Evolutionary conservation across 1,140 invertebrate genomes (phyloP).

Genomic region (Sarcophaga peregrina): DNA sequence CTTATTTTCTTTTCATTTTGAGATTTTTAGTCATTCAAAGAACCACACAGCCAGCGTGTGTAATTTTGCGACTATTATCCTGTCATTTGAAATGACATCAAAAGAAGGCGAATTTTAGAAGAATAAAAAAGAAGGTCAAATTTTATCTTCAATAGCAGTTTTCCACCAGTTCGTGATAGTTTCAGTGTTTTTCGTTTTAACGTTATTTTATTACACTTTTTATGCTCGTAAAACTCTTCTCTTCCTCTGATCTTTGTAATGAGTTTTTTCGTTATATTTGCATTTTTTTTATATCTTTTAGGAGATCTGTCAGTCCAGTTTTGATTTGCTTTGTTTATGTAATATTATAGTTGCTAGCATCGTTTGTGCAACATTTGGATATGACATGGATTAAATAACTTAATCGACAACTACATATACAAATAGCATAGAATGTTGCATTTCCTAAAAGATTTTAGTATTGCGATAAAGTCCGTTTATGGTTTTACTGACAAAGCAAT

Average conservation of each 20-base stretch:
- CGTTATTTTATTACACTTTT: neutral
- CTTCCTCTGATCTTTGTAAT: neutral
- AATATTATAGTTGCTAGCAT: no score
- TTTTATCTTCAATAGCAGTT: conserved; percentile 16
- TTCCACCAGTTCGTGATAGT: no score
- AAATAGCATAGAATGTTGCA: neutral
- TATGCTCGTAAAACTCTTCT: neutral
- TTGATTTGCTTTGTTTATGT: no score
- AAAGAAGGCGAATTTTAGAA: neutral
- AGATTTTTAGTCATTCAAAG: neutral
- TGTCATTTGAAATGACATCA: conserved; percentile 25
- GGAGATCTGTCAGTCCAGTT: neutral
- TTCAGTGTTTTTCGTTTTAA: neutral
- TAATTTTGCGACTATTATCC: conserved; percentile 14
- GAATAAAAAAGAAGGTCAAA: conserved; percentile 15
- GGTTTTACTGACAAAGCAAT: neutral
- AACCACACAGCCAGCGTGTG: conserved; percentile 13
- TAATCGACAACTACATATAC: neutral
- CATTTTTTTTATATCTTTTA: neutral
- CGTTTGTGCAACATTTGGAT: no score
- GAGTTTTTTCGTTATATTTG: neutral
- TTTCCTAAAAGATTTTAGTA: conserved; percentile 5
- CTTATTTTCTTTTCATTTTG: neutral
- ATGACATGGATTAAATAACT: neutral
- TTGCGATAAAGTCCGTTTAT: neutral